Base-by-base conservation (phyloP, 2,888 invertebrate species). In the Lasius fuliginosus region DNA sequence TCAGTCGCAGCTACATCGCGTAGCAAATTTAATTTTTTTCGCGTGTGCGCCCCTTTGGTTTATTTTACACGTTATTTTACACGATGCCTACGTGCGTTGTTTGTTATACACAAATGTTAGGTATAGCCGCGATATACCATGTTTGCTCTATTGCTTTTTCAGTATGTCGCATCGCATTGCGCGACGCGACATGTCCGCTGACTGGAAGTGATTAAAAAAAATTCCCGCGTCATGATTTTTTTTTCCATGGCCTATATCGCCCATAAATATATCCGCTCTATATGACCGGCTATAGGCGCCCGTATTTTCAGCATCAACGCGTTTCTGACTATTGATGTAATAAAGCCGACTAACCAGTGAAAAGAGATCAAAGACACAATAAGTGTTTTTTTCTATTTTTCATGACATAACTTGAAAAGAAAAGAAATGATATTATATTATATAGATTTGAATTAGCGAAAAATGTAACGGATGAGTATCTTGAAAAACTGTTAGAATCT, bases 31-130 rank as follows among this genome's bases (percentile, higher is more conserved):
- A 74, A 81, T 81, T 81, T 74, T 81, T 74, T 75, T 60, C 76
- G 60, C 60, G 58, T 74, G 75, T 60, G 23, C 46, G 75, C 60
- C 46, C 76, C 46, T 81, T 81, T 81, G 60, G 79, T 81, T 81
- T 81, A 79, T 81, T 81, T 81, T 81, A 81, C 60, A 23, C 79
- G 75, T 81, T 81, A 79, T 81, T 81, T 81, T 81, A 81, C 60
- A 23, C 79, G 75, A 75, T 81, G 74, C 27, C 79, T 46, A 75
- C 79, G 74, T 36, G 75, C 46, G 79, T 74, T 81, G 79, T 81
- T 81, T 81, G 79, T 81, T 81, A 60, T 46, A 60, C 79, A 49
- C 75, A 81, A 81, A 81, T 74, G 79, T 81, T 81, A 74, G 73
- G 23, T 74, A 74, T 79, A 60, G 79, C 74, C 58, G 23, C 74